Percentiles rank a stretch among this genome's conserved stretches.
Conservation (phyloP, 2,888 invertebrate species). For the Tenthredo distinguenda region DNA sequence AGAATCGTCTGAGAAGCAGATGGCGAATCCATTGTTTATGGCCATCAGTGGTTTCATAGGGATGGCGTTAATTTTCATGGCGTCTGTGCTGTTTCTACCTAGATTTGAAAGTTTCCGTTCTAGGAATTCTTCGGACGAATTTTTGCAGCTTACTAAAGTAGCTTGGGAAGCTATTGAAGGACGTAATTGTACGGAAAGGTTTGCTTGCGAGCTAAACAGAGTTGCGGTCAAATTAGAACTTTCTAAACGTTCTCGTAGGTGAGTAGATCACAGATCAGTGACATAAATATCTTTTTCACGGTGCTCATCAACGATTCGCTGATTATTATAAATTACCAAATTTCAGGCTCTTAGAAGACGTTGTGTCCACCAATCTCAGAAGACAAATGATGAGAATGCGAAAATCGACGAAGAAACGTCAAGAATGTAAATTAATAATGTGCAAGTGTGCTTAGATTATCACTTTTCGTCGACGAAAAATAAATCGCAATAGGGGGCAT, state of each 20-base stretch:
- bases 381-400: slow-evolving; percentile 38
- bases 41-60: slow-evolving; percentile 82
- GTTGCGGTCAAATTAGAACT: slow-evolving; percentile 1
- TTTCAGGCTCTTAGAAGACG: slow-evolving; percentile 34
- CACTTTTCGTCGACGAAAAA: background rate
- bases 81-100: slow-evolving; percentile 79
- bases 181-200: slow-evolving; percentile 53
- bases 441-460: slow-evolving; percentile 21
- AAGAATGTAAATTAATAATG: slow-evolving; percentile 35
- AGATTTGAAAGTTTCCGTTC: slow-evolving; percentile 67
- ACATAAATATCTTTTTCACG: background rate
- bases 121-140: slow-evolving; percentile 64
- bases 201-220: slow-evolving; percentile 46
- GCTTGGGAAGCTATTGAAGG: slow-evolving; percentile 66
- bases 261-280: background rate
- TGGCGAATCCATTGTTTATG: slow-evolving; percentile 80
- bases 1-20: slow-evolving; percentile 69
- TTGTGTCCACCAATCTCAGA: slow-evolving; percentile 32
- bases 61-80: slow-evolving; percentile 80
- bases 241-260: slow-evolving; percentile 40
- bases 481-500: background rate
- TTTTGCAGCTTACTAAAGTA: slow-evolving; percentile 63
- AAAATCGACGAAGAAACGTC: slow-evolving; percentile 32
- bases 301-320: background rate
- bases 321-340: background rate